phyloP scores from a whole-genome alignment of 2,113 vertebrate species.

The Sterrhoptilus dennistouni region DNA sequence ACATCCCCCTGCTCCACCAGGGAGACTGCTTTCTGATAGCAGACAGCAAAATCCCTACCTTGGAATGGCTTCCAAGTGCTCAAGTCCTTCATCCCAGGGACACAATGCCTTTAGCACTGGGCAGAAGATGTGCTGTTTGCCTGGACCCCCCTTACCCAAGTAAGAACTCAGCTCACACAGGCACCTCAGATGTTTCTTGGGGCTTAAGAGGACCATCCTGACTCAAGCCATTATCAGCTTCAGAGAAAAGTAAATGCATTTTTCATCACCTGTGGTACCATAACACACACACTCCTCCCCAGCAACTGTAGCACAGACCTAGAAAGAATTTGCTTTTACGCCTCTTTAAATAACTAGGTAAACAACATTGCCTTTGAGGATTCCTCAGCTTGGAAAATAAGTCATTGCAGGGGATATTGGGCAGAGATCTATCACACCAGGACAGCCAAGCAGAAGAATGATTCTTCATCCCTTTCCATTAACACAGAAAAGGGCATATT shows the following conservation, averaged over 20 bases:
- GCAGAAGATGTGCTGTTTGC: neutral
- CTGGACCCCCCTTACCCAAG: neutral
- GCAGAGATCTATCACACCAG: neutral
- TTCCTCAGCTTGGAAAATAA: neutral
- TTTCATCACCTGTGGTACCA: neutral
- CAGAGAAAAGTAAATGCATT: neutral
- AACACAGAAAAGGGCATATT: conserved; percentile 19
- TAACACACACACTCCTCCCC: neutral
- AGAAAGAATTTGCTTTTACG: neutral
- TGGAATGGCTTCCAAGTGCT: neutral
- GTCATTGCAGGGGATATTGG: neutral
- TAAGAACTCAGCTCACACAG: neutral
- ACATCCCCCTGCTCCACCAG: neutral
- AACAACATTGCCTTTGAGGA: conserved; percentile 30
- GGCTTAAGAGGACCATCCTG: neutral
- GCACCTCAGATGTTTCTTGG: neutral
- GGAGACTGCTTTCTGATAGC: neutral
- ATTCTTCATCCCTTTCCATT: conserved; percentile 1
- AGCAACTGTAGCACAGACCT: neutral
- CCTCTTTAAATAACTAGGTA: conserved; percentile 23
- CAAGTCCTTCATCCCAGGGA: neutral
- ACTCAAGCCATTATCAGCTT: neutral
- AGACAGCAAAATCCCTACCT: neutral
- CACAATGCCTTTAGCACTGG: neutral
- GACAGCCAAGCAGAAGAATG: neutral